Base-by-base conservation (phyloP, 23 tunicate genomes). In the Diplosoma virens region DNA sequence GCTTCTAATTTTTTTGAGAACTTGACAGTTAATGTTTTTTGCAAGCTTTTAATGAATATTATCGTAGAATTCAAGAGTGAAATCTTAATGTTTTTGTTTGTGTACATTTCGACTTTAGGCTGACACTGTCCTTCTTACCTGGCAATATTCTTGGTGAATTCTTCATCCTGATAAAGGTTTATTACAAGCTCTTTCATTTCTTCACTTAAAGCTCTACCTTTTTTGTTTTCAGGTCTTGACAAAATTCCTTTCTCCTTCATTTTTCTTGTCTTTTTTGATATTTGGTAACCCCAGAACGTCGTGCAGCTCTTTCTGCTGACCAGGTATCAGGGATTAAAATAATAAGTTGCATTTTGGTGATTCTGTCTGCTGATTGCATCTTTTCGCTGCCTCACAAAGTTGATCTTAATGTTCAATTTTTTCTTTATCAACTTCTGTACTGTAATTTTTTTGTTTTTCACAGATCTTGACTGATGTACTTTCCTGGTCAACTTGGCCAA, bases 91-190 rank as follows among this genome's bases (percentile, higher is more conserved):
- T 21, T 76, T 61, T 59, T 76, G 81, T 55, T 56, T 59, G 48
- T 76, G 69, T 56, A 56, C 69, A 76, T 76, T 76, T 33, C 69
- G 33, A n/a, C 65, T 37, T 45, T 33, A 76, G 3, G 69, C 81
- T 76, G 32, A 76, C 67, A 26, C 61, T 47, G 36, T 76, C 81
- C 32, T 59, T 58, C 34, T 53, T 59, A 58, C 81, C 81, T 27
- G 75, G 81, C 47, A 76, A 30, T 25, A 76, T 21, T 32, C 81
- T 21, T n/a, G 21, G 81, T 76, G 30, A 58, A 58, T 59, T 76
- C 81, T 36, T 76, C 81, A 76, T 61, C 81, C 28, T 58, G 53
- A 28, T 56, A 76, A 31, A 76, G 61, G 18, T 76, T 32, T 22
- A 22, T 58, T 6, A 76, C 81, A 58, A 56, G 70, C 73, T n/a